Base-by-base conservation (phyloP, 2,113 vertebrate genomes). In the Microcebus murinus region DNA sequence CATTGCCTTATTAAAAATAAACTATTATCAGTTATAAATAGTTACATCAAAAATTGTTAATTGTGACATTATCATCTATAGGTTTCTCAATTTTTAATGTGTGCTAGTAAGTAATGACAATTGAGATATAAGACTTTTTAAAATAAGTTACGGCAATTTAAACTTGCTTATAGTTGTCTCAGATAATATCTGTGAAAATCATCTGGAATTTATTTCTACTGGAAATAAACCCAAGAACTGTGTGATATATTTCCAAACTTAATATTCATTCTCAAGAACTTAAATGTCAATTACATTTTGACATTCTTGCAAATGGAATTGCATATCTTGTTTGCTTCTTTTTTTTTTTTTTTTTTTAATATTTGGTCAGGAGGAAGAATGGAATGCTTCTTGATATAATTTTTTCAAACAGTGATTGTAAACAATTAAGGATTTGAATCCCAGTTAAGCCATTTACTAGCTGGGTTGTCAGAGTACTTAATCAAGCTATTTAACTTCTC, bases 191-290 rank as follows among this genome's bases (percentile, higher is more conserved):
- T 74, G 9, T 90, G n/a, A 92, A 93, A 90, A 63, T 85, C 25
- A 80, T 52, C 61, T 70, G 50, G 55, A 77, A 76, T 36, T 91
- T 91, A 68, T 65, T 94, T 96, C 27, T 86, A 14, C 57, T 65
- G 45, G 68, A 61, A 81, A 88, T 23, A 65, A 73, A 91, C 55
- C 59, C 50, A 79, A 89, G 65, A 73, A 34, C n/a, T 86, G 48
- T 73, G 21, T 91, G 48, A 63, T 68, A 57, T 29, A 13, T 91
- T 96, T 96, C 73, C 71, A 92, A 55, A 87, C 21, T 92, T 91
- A 77, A 48, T 71, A 52, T 93, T 81, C 73, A 68, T 91, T 96
- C 77, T 95, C 45, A 45, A 85, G 61, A 91, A 48, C 17, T 82
- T 42, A 86, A 92, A 82, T 74, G 13, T 65, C 70, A 73, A 12